Evolutionary conservation across 2,888 invertebrate genomes (phyloP).

Genomic region (Xylophagus ater): DNA sequence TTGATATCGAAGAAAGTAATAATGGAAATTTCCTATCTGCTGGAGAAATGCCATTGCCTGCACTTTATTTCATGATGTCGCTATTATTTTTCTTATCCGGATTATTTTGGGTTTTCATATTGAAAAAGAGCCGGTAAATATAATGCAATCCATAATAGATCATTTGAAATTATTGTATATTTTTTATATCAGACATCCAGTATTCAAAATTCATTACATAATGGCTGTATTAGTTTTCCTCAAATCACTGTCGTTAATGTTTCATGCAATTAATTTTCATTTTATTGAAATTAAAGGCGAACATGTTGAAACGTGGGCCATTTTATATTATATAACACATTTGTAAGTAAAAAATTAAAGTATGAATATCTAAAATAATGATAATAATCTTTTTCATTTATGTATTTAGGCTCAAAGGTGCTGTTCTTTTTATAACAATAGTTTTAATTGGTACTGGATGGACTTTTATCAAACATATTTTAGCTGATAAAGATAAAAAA

Average conservation of each 20-base stretch:
- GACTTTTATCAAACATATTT: constrained; percentile 96
- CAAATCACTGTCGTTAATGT: constrained; percentile 83
- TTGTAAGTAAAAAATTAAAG: constrained; percentile 51
- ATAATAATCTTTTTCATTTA: not conserved
- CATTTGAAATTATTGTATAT: not conserved
- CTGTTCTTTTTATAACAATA: constrained; percentile 89
- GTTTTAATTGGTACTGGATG: constrained; percentile 96
- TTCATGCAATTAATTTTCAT: constrained; percentile 90
- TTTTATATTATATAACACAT: constrained; percentile 95
- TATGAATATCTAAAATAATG: not conserved
- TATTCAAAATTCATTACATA: constrained; percentile 91
- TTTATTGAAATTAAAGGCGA: constrained; percentile 87
- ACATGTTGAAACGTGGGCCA: constrained; percentile 95
- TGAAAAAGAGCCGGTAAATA: constrained; percentile 60
- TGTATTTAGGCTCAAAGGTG: constrained; percentile 64
- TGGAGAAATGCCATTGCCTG: constrained; percentile 91
- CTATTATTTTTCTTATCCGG: constrained; percentile 81
- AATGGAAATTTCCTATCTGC: constrained; percentile 81
- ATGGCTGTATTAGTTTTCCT: constrained; percentile 90
- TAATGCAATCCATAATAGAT: constrained; percentile 3
- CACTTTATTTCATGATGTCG: constrained; percentile 85
- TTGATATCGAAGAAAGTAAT: constrained; percentile 80
- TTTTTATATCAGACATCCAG: constrained; percentile 55
- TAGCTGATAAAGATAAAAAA: constrained; percentile 92
- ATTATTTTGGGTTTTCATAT: constrained; percentile 81